Evolutionary conservation across 2,797 vertebrate species (phyloP).

Genomic region (Enoplosus armatus): DNA sequence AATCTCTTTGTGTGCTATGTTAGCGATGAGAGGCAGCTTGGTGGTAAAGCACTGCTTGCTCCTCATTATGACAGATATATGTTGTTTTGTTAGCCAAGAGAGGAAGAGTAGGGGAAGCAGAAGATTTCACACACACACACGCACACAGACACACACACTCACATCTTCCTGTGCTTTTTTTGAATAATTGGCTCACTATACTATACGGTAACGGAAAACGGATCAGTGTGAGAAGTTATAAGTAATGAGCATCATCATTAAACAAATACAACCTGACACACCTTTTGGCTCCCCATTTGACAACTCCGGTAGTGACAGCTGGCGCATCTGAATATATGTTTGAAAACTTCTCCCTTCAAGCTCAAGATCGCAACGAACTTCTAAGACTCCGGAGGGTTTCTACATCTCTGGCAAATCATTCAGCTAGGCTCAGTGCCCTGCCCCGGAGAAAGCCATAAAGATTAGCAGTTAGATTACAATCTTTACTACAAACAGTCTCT

Average conservation of each 20-base stretch:
- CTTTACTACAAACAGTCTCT: constrained; percentile 80
- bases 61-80: constrained; percentile 83
- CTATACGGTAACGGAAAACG: constrained; percentile 54
- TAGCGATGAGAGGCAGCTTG: constrained; percentile 72
- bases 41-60: constrained; percentile 71
- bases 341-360: constrained; percentile 67
- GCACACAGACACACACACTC: constrained; percentile 11
- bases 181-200: constrained; percentile 75
- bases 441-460: constrained; percentile 77
- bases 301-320: constrained; percentile 71
- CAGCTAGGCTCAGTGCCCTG: constrained; percentile 58
- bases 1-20: constrained; percentile 81
- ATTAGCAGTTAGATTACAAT: constrained; percentile 83
- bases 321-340: constrained; percentile 59
- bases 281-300: constrained; percentile 76
- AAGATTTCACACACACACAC: constrained; percentile 36
- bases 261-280: constrained; percentile 79
- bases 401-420: constrained; percentile 73
- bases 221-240: constrained; percentile 66
- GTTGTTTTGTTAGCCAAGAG: constrained; percentile 68
- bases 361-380: constrained; percentile 62
- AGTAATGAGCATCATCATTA: constrained; percentile 83
- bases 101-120: constrained; percentile 29
- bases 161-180: constrained; percentile 49
- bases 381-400: constrained; percentile 62